phyloP scores from a whole-genome alignment of 2,797 vertebrate genomes.

The Myotis vivesi region DNA sequence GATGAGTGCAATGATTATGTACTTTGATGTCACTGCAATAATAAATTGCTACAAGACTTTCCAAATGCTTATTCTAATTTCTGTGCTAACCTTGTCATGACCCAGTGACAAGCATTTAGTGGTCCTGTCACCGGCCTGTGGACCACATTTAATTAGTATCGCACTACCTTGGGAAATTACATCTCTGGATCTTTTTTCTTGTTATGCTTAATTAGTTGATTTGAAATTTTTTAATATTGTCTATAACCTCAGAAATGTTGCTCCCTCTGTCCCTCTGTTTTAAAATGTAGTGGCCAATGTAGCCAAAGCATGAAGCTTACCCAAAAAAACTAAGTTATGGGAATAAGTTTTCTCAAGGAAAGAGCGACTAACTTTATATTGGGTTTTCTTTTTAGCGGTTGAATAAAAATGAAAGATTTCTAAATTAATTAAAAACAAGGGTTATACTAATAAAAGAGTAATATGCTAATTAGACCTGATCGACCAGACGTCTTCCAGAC shows the following conservation, averaged over 20 bases:
- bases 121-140: background rate
- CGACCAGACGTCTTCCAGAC: no score
- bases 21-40: background rate
- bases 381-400: background rate
- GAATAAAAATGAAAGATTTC: background rate
- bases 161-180: background rate
- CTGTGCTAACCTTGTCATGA: background rate
- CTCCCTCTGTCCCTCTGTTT: background rate
- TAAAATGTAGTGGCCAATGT: background rate
- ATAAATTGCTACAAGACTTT: background rate
- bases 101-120: background rate
- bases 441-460: background rate
- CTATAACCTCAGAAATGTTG: background rate
- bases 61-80: background rate
- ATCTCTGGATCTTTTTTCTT: background rate
- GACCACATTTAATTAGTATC: background rate
- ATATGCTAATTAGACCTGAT: no score
- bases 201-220: background rate
- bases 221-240: background rate
- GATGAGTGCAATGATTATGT: background rate
- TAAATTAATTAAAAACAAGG: background rate
- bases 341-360: background rate
- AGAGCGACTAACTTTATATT: background rate
- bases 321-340: background rate
- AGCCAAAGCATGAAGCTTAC: background rate